Evolutionary conservation across 2,888 invertebrate species (phyloP).

Genomic region (Ochropleura plecta): DNA sequence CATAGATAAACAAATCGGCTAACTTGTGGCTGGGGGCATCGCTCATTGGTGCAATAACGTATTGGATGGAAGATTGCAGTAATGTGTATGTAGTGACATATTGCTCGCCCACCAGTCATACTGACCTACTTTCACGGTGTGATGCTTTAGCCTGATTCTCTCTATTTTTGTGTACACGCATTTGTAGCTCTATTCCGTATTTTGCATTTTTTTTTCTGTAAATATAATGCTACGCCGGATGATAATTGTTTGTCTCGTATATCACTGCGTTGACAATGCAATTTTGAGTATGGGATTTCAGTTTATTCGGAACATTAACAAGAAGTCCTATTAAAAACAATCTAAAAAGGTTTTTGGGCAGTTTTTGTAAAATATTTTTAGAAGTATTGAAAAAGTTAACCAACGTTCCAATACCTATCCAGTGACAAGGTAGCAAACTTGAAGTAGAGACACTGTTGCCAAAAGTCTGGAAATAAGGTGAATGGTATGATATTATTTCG

Average conservation of each 20-base stretch:
- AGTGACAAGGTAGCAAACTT: not conserved
- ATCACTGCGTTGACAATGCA: not conserved
- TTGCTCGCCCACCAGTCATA: slow-evolving; percentile 37
- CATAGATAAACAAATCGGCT: slow-evolving; percentile 51
- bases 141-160: slow-evolving; percentile 38
- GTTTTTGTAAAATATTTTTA: not conserved
- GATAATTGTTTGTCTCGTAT: slow-evolving; percentile 3
- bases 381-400: not conserved
- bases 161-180: slow-evolving; percentile 18
- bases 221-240: not conserved
- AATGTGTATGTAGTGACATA: slow-evolving; percentile 58
- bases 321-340: too few relatives aligned
- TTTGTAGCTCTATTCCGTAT: slow-evolving; percentile 9
- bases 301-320: not conserved
- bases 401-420: not conserved
- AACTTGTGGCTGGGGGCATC: slow-evolving; percentile 29
- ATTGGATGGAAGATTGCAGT: slow-evolving; percentile 51
- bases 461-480: not conserved
- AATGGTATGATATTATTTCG: slow-evolving; percentile 13
- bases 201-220: not conserved
- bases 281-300: not conserved
- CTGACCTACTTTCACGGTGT: slow-evolving; percentile 45
- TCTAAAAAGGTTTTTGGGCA: too few relatives aligned
- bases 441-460: not conserved
- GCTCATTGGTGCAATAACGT: slow-evolving; percentile 35